Evolutionary conservation across 2,797 vertebrate genomes (phyloP).

Genomic region (Sebastes itinus): DNA sequence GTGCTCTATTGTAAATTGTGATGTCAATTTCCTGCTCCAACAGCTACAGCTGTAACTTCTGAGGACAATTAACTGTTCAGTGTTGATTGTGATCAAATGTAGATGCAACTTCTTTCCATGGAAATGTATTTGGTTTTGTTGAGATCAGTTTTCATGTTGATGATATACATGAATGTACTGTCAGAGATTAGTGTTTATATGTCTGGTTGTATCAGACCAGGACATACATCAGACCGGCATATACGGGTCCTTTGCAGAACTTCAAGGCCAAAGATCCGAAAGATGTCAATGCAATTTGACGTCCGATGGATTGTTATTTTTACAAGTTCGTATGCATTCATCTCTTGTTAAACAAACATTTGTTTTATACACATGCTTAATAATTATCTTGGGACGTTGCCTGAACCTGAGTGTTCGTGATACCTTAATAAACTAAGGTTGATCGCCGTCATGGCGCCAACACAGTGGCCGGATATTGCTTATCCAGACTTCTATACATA

Average conservation of each 20-base stretch:
- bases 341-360: too few species aligned
- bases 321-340: too few species aligned
- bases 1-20: not conserved
- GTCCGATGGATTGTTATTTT: too few species aligned
- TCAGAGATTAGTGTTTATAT: not conserved
- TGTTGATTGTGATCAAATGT: not conserved
- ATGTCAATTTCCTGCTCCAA: not conserved
- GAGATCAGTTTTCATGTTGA: not conserved
- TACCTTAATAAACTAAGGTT: too few species aligned
- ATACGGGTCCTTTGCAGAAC: too few species aligned
- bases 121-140: not conserved
- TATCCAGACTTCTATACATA: too few species aligned
- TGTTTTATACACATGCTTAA: too few species aligned
- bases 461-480: too few species aligned
- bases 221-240: not conserved
- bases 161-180: too few species aligned
- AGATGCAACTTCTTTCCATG: not conserved
- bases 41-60: not conserved
- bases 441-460: accelerated
- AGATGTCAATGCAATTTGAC: too few species aligned
- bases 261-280: accelerated
- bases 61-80: not conserved
- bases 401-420: too few species aligned
- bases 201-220: not conserved
- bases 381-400: too few species aligned